Base-by-base conservation (phyloP, 2,797 vertebrate species). In the Chaetophractus vellerosus region DNA sequence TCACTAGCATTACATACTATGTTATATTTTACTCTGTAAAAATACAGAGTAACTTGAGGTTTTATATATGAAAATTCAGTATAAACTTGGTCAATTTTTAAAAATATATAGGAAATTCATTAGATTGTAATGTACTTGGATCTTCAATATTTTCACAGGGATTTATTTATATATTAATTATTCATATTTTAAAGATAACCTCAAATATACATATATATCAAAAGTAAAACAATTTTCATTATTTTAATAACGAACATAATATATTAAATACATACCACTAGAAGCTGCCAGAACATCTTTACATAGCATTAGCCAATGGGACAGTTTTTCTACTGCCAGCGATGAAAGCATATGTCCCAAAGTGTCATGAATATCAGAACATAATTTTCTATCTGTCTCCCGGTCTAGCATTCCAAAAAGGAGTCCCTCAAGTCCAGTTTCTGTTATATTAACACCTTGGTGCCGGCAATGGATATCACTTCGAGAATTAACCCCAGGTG, bases 271-370 rank as follows among this genome's bases (percentile, higher is more conserved):
- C 97, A 90, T 98, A 99, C 99, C 99, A 98, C 99, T 99, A 72
- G 99, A 99, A 96, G 99, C 99, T 96, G 99, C 99, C 92, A 99
- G 98, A 68, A 99, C 99, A 96, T 99, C 99, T 97, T 99, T 99
- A 98, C 99, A 99, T 76, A 99, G 99, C 98, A 99, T 99, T 41
- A 99, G 98, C 99, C 99, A 99, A 97, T 99, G 99, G 52, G 99
- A 99, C 93, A 99, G 99, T 96, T 99, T 99, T 96, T 99, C 99
- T 93, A 99, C 99, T 4, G 99, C 99, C 94, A 99, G 98, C 0
- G 99, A 99, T 0, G 99, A 99, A 74, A 99, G 99, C 99, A 99
- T 99, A 97, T 99, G 99, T 9, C 99, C 99, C 97, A 99, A 98
- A 0, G 99, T 99, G 98, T 99, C 99, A 0, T 99, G 99, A 97